Evolutionary conservation across 2,797 vertebrate genomes (phyloP).

Genomic region (Peromyscus nudipes): DNA sequence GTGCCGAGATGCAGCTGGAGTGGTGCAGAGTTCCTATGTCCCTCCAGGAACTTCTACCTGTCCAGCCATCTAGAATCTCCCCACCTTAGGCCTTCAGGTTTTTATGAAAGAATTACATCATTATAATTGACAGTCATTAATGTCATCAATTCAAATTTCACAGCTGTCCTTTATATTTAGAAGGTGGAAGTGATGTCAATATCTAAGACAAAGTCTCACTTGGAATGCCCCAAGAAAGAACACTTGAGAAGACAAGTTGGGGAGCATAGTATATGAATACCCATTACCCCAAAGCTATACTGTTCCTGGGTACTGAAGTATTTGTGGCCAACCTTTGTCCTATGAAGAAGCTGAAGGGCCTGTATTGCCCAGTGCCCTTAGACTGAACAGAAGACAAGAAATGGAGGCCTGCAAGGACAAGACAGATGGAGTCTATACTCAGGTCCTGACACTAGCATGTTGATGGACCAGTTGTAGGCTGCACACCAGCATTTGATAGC

Average conservation of each 20-base stretch:
- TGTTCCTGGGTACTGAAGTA: not conserved
- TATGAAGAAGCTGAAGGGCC: not conserved
- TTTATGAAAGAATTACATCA: not conserved
- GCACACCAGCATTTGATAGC: conserved; percentile 10
- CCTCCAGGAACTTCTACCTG: not conserved
- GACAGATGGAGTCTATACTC: conserved; percentile 57
- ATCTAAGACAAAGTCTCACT: conserved; percentile 20
- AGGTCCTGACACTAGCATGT: conserved; percentile 47
- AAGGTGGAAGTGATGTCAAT: conserved; percentile 3
- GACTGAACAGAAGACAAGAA: conserved; percentile 34
- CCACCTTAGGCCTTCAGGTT: not conserved
- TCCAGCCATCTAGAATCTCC: not conserved
- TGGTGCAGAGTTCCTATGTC: not conserved
- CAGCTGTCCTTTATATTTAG: conserved; percentile 45
- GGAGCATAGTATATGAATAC: not conserved
- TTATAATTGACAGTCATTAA: not conserved
- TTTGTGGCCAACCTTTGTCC: conserved; percentile 28
- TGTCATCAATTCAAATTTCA: not conserved
- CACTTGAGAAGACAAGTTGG: not conserved
- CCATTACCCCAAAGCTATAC: not conserved
- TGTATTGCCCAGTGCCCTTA: not conserved
- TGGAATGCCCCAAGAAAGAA: conserved; percentile 51
- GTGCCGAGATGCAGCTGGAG: not conserved
- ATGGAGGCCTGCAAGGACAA: not conserved
- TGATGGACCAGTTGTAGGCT: conserved; percentile 52